Percentiles rank a stretch among this genome's conserved stretches.
These are phyloP conservation scores for Bagarius yarrelli DNA, from an alignment of 2,113 vertebrate species.

Conservation along the genomic window DNA sequence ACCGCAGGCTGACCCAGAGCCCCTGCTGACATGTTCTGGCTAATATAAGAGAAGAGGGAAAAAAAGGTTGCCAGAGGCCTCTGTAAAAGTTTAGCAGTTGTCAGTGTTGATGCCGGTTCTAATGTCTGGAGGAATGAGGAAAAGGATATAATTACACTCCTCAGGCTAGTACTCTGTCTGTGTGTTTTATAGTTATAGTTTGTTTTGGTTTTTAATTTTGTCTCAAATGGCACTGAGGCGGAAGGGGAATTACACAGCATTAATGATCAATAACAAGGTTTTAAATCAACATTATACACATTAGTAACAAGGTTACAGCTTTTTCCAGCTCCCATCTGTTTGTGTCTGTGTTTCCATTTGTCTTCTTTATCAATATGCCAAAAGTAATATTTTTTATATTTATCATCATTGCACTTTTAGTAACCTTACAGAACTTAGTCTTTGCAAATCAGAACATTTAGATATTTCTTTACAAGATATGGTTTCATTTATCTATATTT, in stretches of 20 bases:
- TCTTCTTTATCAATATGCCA: conserved; percentile 19
- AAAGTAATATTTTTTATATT: background rate
- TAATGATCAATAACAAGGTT: background rate
- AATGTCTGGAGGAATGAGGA: background rate
- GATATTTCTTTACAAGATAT: background rate
- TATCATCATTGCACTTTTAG: background rate
- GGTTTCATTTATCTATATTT: background rate
- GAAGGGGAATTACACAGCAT: background rate
- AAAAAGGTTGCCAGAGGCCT: background rate
- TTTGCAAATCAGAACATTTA: background rate
- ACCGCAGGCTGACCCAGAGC: conserved; percentile 82
- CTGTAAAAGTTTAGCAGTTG: background rate
- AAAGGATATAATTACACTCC: conserved; percentile 4
- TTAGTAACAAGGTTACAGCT: conserved; percentile 14
- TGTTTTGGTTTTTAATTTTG: conserved; percentile 4
- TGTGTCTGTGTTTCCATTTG: background rate
- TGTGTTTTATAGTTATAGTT: background rate
- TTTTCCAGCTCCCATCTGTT: conserved; percentile 11
- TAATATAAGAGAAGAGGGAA: background rate
- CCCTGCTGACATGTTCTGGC: background rate
- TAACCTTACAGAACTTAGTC: background rate
- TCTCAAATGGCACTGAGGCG: conserved; percentile 20
- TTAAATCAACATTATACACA: conserved; percentile 17
- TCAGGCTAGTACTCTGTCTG: background rate
- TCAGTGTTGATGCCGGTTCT: conserved; percentile 5